Percentiles rank a stretch among this genome's conserved stretches.
phyloP scores from a whole-genome alignment of 2,113 vertebrate species.

The Cyanistes caeruleus region DNA sequence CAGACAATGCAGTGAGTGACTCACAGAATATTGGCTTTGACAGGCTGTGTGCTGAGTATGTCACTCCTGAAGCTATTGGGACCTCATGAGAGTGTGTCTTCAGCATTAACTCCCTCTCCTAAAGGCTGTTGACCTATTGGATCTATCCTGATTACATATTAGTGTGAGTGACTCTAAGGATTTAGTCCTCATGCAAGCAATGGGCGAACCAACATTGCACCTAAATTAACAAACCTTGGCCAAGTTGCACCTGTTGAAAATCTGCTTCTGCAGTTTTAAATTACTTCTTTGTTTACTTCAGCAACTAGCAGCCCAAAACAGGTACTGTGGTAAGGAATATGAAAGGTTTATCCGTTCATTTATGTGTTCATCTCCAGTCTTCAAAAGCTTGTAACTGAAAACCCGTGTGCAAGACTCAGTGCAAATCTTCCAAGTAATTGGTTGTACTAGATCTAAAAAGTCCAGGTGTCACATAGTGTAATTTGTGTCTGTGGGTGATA shows the following conservation, averaged over 20 bases:
- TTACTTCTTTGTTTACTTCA: background rate
- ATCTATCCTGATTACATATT: background rate
- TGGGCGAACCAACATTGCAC: background rate
- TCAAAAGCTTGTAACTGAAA: background rate
- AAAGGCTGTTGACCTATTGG: background rate
- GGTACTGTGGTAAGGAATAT: background rate
- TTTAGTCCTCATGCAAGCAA: background rate
- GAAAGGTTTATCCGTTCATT: background rate
- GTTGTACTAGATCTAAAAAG: background rate
- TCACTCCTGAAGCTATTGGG: background rate
- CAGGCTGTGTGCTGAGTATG: background rate
- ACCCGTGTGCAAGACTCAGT: background rate
- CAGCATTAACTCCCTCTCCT: background rate
- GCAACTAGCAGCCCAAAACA: background rate
- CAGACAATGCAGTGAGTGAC: background rate
- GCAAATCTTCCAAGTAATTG: background rate
- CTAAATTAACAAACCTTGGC: background rate
- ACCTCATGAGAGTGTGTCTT: background rate
- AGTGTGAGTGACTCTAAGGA: background rate
- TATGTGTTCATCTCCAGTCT: background rate
- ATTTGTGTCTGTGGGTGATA: background rate
- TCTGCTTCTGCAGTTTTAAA: background rate
- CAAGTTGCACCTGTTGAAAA: background rate
- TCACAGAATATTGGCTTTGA: background rate
- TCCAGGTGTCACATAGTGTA: background rate